These are phyloP conservation scores for Fopius arisanus DNA, from an alignment of 1,140 invertebrate genomes.

Conservation along the genomic window DNA sequence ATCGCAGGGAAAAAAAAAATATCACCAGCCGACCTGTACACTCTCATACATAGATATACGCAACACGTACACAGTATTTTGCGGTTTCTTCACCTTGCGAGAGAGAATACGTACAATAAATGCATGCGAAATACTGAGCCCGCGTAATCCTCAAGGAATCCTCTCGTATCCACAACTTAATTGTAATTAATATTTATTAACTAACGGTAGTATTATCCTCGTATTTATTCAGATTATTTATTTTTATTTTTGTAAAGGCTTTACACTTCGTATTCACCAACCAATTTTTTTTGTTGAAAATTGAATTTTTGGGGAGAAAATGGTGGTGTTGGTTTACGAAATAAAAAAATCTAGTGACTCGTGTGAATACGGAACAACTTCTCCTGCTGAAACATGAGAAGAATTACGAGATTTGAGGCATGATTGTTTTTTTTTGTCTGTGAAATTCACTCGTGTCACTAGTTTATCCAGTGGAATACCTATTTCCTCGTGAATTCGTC, in stretches of 20 bases:
- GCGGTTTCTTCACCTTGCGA: not conserved
- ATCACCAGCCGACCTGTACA: not conserved
- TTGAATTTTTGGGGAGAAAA: not conserved
- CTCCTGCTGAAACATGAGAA: too few species aligned
- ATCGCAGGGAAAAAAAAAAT: conserved; percentile 19
- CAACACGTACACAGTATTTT: conserved; percentile 5
- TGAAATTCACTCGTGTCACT: too few species aligned
- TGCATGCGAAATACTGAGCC: not conserved
- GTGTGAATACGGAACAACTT: too few species aligned
- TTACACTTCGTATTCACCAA: conserved; percentile 47
- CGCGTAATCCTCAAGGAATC: conserved; percentile 1
- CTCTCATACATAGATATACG: not conserved
- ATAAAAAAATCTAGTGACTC: too few species aligned
- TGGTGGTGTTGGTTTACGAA: too few species aligned
- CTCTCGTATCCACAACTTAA: conserved; percentile 32
- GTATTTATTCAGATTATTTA: conserved; percentile 66
- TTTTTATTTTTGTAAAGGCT: conserved; percentile 63
- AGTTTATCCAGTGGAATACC: not conserved
- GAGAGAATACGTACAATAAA: not conserved
- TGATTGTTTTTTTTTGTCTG: too few species aligned
- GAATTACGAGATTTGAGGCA: too few species aligned
- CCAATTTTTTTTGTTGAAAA: conserved; percentile 5
- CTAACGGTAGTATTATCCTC: conserved; percentile 55
- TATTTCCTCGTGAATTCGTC: not conserved
- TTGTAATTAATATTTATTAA: conserved; percentile 59